These are phyloP conservation scores for Chelon auratus DNA, from an alignment of 2,797 vertebrate genomes.

Conservation along the genomic window DNA sequence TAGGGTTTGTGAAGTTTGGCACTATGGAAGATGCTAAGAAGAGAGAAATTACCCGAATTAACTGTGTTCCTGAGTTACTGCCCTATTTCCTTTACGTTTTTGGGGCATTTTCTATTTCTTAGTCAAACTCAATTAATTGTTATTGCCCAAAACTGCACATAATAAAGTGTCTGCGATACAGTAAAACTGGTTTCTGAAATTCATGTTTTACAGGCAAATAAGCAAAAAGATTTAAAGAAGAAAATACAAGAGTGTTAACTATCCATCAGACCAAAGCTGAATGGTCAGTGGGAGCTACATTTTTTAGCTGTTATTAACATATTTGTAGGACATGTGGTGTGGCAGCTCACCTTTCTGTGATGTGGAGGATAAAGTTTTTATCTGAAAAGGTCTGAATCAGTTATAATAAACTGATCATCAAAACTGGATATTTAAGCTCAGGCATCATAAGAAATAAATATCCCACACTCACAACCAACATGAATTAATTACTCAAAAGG, in stretches of 20 bases:
- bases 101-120: not conserved
- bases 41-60: not conserved
- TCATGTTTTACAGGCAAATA: constrained; percentile 2
- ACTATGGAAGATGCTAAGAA: not conserved
- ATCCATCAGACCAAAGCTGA: not conserved
- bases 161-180: not conserved
- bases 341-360: constrained; percentile 5
- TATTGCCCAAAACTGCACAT: constrained; percentile 13
- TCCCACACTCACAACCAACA: constrained; percentile 30
- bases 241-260: not conserved
- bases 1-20: too few species aligned
- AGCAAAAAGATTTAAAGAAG: constrained; percentile 7
- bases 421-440: constrained; percentile 17
- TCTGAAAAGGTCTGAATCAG: constrained; percentile 21
- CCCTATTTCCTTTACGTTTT: not conserved
- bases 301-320: constrained; percentile 16
- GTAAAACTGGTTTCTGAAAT: constrained; percentile 2
- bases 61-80: constrained; percentile 1
- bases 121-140: constrained; percentile 8
- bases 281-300: constrained; percentile 11
- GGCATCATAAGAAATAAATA: constrained; percentile 53
- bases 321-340: constrained; percentile 26
- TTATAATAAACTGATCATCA: not conserved
- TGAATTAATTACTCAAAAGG: constrained; percentile 26
- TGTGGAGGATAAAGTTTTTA: constrained; percentile 6